Percentiles rank a stretch among this genome's conserved stretches.
phyloP scores from a whole-genome alignment of 2,888 invertebrate species.

The Aethes cnicana region DNA sequence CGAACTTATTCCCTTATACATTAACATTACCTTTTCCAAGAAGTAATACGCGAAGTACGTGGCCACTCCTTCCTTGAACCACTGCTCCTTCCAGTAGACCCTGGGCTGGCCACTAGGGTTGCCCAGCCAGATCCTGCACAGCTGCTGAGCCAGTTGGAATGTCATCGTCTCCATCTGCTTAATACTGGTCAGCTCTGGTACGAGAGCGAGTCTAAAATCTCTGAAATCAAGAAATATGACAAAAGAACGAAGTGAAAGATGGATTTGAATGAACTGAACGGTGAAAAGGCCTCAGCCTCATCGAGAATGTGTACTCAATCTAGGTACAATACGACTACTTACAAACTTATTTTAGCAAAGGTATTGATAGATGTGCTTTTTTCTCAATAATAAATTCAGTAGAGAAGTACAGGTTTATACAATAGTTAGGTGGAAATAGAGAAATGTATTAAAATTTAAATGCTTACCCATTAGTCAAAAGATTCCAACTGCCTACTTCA shows the following conservation, averaged over 20 bases:
- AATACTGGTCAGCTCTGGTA: slow-evolving; percentile 58
- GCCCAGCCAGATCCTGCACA: slow-evolving; percentile 69
- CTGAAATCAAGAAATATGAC: too few species aligned
- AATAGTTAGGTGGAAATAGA: too few species aligned
- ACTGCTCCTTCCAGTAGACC: slow-evolving; percentile 71
- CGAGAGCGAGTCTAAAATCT: slow-evolving; percentile 51
- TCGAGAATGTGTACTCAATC: too few species aligned
- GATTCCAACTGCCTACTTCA: slow-evolving; percentile 70
- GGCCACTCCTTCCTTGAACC: slow-evolving; percentile 76
- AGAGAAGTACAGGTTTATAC: too few species aligned
- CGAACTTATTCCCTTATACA: too few species aligned
- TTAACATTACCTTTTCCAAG: slow-evolving; percentile 63
- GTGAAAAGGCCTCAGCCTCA: too few species aligned
- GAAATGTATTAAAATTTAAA: slow-evolving; percentile 14
- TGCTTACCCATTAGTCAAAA: slow-evolving; percentile 69
- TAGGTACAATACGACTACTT: too few species aligned
- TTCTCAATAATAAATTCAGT: too few species aligned
- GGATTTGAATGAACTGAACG: neutral
- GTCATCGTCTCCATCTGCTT: slow-evolving; percentile 61
- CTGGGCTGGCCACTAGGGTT: slow-evolving; percentile 65
- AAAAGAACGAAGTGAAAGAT: too few species aligned
- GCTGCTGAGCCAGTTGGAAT: slow-evolving; percentile 67
- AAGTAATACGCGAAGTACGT: slow-evolving; percentile 70
- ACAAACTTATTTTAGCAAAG: too few species aligned
- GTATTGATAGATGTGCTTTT: too few species aligned